Percentiles rank a stretch among this genome's conserved stretches.
phyloP scores from a whole-genome alignment of 2,113 vertebrate species.

The Ageneiosus marmoratus region DNA sequence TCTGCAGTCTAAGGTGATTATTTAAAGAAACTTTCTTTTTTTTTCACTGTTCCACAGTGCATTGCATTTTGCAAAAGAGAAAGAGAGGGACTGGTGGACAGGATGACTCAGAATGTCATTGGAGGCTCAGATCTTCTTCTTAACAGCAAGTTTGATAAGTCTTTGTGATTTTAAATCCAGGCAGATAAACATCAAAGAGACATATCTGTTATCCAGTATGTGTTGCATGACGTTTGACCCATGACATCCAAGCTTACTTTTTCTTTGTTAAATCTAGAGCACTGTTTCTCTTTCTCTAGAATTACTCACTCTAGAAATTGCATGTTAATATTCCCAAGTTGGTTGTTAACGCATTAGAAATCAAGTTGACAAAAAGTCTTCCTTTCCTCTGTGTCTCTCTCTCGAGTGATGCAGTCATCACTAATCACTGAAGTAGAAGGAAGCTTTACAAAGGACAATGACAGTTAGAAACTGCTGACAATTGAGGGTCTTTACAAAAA shows the following conservation, averaged over 20 bases:
- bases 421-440: neutral
- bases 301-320: neutral
- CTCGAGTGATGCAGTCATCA: neutral
- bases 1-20: neutral
- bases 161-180: neutral
- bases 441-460: neutral
- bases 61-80: neutral
- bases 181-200: conserved; percentile 2
- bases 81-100: neutral
- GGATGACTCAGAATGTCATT: neutral
- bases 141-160: neutral
- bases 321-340: neutral
- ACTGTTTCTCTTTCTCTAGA: too few species aligned
- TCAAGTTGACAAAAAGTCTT: neutral
- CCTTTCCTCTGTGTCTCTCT: neutral
- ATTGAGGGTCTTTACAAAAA: neutral
- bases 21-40: neutral
- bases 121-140: neutral
- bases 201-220: neutral
- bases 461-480: neutral
- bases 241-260: neutral
- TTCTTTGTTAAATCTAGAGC: neutral
- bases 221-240: neutral
- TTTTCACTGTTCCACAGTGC: neutral
- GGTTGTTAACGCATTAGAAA: too few species aligned